Percentiles rank a stretch among this genome's conserved stretches.
phyloP scores from a whole-genome alignment of 1,140 invertebrate species.

The Ylistrum balloti region DNA sequence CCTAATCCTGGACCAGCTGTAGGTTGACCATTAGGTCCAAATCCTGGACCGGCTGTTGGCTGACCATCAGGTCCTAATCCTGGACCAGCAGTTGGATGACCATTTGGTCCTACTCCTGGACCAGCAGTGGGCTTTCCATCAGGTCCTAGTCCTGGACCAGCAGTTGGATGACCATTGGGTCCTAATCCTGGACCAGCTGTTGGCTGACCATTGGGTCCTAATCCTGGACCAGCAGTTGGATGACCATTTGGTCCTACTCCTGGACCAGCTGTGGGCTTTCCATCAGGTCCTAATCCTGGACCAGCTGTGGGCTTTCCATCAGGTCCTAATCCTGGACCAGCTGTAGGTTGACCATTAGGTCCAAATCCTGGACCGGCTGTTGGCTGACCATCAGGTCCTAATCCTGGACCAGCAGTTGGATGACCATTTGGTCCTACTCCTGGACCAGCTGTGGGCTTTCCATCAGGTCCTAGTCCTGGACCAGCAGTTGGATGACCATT shows the following conservation, averaged over 20 bases:
- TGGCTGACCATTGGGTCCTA: constrained; percentile 20
- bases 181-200: not conserved
- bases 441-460: constrained; percentile 42
- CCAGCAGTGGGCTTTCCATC: not conserved
- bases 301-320: constrained; percentile 69
- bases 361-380: not conserved
- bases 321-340: constrained; percentile 63
- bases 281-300: constrained; percentile 89
- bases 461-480: not conserved
- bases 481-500: constrained; percentile 40
- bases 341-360: not conserved
- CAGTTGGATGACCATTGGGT: not conserved
- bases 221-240: constrained; percentile 23
- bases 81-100: constrained; percentile 41
- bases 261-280: constrained; percentile 80
- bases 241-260: constrained; percentile 41
- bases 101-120: not conserved
- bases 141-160: constrained; percentile 47
- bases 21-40: constrained; percentile 24
- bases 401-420: not conserved
- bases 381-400: constrained; percentile 35
- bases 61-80: not conserved
- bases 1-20: constrained; percentile 28
- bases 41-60: constrained; percentile 49
- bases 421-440: not conserved